Conservation (phyloP, 2,888 invertebrate genomes). For the Phalera bucephala region DNA sequence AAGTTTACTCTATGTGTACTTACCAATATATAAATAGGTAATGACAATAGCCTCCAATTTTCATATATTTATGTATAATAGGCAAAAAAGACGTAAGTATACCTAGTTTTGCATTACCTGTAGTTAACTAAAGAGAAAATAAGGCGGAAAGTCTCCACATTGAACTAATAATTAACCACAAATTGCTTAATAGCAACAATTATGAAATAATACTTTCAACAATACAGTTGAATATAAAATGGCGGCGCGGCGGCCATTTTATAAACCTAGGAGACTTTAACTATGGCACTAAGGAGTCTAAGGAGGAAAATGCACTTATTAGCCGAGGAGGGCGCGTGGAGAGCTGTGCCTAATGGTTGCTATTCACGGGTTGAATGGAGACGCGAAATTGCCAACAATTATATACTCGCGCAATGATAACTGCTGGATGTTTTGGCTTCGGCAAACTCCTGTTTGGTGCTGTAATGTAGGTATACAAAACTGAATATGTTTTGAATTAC, state of each 20-base stretch:
- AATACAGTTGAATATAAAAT: constrained; percentile 45
- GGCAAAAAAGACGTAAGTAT: too few relatives aligned
- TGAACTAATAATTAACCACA: neutral
- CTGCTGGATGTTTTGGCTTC: constrained; percentile 64
- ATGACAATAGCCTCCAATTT: too few relatives aligned
- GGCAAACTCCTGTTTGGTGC: constrained; percentile 50
- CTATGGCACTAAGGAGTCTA: constrained; percentile 75
- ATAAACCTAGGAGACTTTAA: constrained; percentile 63
- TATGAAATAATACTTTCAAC: constrained; percentile 50
- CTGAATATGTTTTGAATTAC: too few relatives aligned
- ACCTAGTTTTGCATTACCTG: too few relatives aligned
- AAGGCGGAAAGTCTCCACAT: too few relatives aligned
- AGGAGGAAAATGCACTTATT: constrained; percentile 81
- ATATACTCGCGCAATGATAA: constrained; percentile 81
- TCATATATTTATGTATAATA: too few relatives aligned
- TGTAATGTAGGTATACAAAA: neutral
- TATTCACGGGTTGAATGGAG: constrained; percentile 78
- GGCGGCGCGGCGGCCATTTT: constrained; percentile 38
- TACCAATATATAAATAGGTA: too few relatives aligned
- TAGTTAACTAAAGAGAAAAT: too few relatives aligned
- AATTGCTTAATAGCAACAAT: constrained; percentile 58
- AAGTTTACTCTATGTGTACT: too few relatives aligned
- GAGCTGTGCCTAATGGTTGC: constrained; percentile 77
- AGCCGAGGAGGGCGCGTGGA: constrained; percentile 71
- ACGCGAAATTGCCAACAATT: constrained; percentile 81